Conservation (phyloP, 2,797 vertebrate genomes). For the Xenops minutus region DNA sequence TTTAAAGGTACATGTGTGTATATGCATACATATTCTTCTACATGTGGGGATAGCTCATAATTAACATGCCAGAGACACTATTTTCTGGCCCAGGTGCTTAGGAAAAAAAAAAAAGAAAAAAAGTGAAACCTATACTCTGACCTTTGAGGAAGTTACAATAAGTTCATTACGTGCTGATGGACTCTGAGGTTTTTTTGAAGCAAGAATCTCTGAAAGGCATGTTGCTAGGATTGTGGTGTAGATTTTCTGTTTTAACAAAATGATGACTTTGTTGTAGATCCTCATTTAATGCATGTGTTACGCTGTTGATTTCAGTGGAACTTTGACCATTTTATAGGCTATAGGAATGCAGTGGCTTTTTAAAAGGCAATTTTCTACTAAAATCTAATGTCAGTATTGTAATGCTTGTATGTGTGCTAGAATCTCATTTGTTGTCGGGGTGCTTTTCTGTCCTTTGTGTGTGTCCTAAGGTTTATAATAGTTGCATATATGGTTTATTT, state of each 20-base stretch:
- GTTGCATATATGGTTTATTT: not conserved
- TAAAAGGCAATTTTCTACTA: not conserved
- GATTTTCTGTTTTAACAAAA: not conserved
- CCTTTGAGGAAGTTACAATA: not conserved
- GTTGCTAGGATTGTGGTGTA: not conserved
- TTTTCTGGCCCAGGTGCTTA: not conserved
- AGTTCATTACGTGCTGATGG: not conserved
- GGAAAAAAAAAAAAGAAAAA: not conserved
- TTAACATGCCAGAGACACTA: not conserved
- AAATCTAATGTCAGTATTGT: not conserved
- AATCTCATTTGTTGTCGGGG: not conserved
- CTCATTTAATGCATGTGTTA: not conserved
- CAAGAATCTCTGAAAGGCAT: not conserved
- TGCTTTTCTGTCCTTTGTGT: not conserved
- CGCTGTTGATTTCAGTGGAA: not conserved
- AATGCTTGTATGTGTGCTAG: not conserved
- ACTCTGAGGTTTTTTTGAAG: not conserved
- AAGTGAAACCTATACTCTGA: not conserved
- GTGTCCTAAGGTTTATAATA: not conserved
- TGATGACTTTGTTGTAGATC: not conserved
- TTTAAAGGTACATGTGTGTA: slow-evolving; percentile 54
- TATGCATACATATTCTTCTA: slow-evolving; percentile 1
- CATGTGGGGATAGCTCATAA: not conserved
- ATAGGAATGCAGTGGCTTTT: not conserved
- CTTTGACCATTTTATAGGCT: not conserved